phyloP scores from a whole-genome alignment of 2,888 invertebrate genomes.

The Lagria hirta region DNA sequence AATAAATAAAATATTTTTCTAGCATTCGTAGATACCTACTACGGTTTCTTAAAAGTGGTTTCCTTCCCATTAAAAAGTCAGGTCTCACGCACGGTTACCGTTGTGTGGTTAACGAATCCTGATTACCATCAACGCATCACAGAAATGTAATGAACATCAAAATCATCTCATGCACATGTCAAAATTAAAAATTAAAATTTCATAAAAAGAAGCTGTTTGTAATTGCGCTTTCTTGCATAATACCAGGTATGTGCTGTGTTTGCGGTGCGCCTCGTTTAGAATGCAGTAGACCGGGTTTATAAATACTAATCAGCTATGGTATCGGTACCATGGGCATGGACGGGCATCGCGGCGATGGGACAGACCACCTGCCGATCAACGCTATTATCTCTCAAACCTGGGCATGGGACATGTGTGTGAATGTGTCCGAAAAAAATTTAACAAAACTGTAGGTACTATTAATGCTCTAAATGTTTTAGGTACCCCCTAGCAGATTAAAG shows the following conservation, averaged over 20 bases:
- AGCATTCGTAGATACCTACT: no score
- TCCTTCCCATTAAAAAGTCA: conserved; percentile 23
- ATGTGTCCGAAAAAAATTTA: no score
- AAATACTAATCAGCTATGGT: conserved; percentile 40
- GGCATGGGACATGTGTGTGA: conserved; percentile 5
- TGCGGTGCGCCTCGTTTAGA: conserved; percentile 31
- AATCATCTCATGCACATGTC: conserved; percentile 11
- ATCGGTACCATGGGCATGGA: conserved; percentile 30
- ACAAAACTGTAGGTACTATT: no score
- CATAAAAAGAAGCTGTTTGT: conserved; percentile 29
- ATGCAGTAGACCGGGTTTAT: conserved; percentile 37
- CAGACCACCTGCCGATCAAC: conserved; percentile 32
- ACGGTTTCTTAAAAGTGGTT: no score
- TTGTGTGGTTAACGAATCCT: conserved; percentile 40
- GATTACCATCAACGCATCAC: conserved; percentile 28
- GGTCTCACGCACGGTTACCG: conserved; percentile 38
- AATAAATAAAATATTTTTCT: no score
- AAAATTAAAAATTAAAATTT: conserved; percentile 33
- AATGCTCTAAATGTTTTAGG: no score
- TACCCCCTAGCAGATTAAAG: no score
- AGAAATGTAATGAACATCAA: conserved; percentile 10
- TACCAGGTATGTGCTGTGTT: conserved; percentile 26
- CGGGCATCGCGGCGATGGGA: conserved; percentile 29
- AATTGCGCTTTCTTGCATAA: conserved; percentile 32
- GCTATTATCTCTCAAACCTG: conserved; percentile 11